Base-by-base conservation (phyloP, 2,797 vertebrate species). In the Lutjanus argentimaculatus region DNA sequence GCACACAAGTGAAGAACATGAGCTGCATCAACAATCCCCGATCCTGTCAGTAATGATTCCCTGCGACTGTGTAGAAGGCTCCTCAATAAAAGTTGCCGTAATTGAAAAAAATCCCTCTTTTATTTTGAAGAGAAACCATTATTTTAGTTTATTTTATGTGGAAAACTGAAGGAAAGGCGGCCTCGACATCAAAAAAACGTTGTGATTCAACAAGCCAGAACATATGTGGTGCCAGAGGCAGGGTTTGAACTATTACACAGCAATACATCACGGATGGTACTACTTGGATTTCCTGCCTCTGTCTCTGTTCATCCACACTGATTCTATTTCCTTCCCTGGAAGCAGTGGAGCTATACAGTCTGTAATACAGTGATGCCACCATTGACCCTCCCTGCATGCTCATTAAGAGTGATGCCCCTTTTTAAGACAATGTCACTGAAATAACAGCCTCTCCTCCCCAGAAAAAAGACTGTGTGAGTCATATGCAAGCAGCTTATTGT, bases 271-370 rank as follows among this genome's bases (percentile, higher is more conserved):
- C 43, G 55, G 67, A n/a, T 83, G 77, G 58, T 55, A 48, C 58
- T 67, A 59, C 75, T 69, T 80, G 72, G 67, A 67, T 71, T 40
- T 16, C n/a, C 59, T 69, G 55, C 36, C 49, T 79, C 67, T 40
- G 49, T 82, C 65, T 68, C 2, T 45, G 83, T 75, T 62, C 43
- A 30, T 22, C 67, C 76, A 79, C 76, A 64, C 83, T 87, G 70
- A 77, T 82, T 85, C 30, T 63, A 75, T 84, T 85, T 87, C 71
- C 78, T 66, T 64, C 62, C 61, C 61, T 82, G 21, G 64, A 46
- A 80, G 74, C 57, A 62, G 30, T 61, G 30, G 79, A 58, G 4
- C 12, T 8, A 10, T 1, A 64, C 51, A 17, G 21, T 21, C 75
- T 77, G 2, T 58, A 68, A 69, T 46, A 72, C 55, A 85, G 63